phyloP scores from a whole-genome alignment of 2,113 vertebrate species.

The Mungos mungo region DNA sequence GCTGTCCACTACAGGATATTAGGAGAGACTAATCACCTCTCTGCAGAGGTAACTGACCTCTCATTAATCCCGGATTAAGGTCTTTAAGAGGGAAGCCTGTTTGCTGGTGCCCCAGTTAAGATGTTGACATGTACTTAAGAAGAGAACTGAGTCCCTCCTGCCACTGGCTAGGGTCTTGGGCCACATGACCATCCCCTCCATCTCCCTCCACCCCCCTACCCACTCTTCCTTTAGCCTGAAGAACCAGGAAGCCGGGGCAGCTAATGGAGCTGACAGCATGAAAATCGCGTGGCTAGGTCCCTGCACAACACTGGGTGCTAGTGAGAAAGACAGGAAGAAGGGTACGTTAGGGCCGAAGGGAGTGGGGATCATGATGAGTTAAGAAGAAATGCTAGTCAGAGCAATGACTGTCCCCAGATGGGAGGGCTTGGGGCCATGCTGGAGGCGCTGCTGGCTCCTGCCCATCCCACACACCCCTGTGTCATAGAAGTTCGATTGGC shows the following conservation, averaged over 20 bases:
- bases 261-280: neutral
- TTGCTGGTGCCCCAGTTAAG: constrained; percentile 84
- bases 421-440: neutral
- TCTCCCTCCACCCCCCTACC: constrained; percentile 47
- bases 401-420: neutral
- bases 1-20: constrained; percentile 60
- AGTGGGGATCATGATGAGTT: neutral
- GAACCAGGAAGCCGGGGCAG: neutral
- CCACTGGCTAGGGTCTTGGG: neutral
- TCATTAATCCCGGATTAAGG: constrained; percentile 88
- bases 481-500: neutral
- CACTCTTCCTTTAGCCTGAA: neutral
- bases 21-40: constrained; percentile 82
- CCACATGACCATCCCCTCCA: neutral
- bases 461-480: accelerated
- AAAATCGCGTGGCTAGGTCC: neutral
- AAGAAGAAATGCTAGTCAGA: neutral
- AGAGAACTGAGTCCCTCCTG: constrained; percentile 51
- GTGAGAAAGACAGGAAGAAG: neutral
- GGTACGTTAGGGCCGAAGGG: accelerated
- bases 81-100: constrained; percentile 81
- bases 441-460: neutral
- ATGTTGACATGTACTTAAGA: constrained; percentile 78
- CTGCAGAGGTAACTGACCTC: constrained; percentile 82
- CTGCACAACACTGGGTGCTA: neutral